Evolutionary conservation across 2,113 vertebrate species (phyloP).

Genomic region (Spea multiplicata): DNA sequence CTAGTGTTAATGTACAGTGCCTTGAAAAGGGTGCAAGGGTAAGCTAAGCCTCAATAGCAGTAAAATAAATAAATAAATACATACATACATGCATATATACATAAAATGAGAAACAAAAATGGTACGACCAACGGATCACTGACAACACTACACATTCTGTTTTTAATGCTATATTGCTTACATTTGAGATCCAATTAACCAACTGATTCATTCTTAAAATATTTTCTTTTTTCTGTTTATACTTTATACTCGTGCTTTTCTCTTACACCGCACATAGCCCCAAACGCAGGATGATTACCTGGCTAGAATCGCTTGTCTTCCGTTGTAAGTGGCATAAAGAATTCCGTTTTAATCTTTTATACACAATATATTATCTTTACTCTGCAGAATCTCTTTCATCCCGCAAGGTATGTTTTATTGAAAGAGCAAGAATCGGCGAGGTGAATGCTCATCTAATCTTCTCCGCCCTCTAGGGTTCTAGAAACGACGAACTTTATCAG

Average conservation of each 20-base stretch:
- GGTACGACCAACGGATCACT: no score
- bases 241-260: neutral
- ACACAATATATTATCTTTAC: constrained; percentile 14
- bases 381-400: constrained; percentile 6
- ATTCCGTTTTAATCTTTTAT: neutral
- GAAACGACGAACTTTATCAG: constrained; percentile 7
- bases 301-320: neutral
- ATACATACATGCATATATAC: no score
- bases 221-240: neutral
- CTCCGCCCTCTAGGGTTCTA: neutral
- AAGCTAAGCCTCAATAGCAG: no score
- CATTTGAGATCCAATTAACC: no score
- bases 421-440: constrained; percentile 12
- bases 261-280: neutral
- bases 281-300: neutral
- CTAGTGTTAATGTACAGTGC: no score
- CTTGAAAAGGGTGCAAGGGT: no score
- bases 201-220: no score
- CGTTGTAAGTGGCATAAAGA: neutral
- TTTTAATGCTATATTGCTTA: no score
- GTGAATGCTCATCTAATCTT: constrained; percentile 14
- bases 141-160: no score
- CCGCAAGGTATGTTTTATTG: constrained; percentile 13
- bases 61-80: no score
- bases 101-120: no score